Evolutionary conservation across 2,888 invertebrate species (phyloP), one percentile per base, ranked within the genome.

Genomic region (Cantharis rufa): DNA sequence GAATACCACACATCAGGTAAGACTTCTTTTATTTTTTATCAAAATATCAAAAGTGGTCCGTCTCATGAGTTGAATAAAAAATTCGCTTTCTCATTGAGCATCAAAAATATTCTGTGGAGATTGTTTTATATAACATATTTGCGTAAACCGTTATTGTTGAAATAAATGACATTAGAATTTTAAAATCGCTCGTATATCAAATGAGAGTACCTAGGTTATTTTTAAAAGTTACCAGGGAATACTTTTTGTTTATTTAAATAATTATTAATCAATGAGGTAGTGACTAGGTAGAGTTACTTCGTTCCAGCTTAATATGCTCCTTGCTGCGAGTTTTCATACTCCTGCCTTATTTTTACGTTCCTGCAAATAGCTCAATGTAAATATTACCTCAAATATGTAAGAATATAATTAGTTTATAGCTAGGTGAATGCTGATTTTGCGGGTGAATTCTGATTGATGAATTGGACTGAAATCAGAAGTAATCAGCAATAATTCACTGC

Each of bases 1-100:
- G 97, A 83, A 98, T 99, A 90, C 98, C 98, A 85, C 96, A 97
- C 88, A 96, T 98, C 90, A 96, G 96, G 93, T 95, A 90, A 91
- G 89, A 81, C 62, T 13, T 48, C 7, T 48, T 48, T 48, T n/a
- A 48, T 48, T n/a, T 48, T n/a, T 48, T 48, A 48, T 9, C 48
- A 48, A 48, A n/a, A 48, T 13, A 48, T 48, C n/a, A 48, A n/a
- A 48, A 48, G 1, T 32, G 48, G 13, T 48, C 7, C n/a, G n/a
- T 7, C 2, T 2, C 1, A n/a, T 48, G 48, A 9, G 48, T n/a
- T 32, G 13, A 32, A 32, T 32, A 13, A 32, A 32, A 32, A 32
- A 32, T 32, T 32, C 32, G 13, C 32, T 32, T 32, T 32, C 32
- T 32, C 13, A 32, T 48, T 48, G 48, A 13, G 48, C 2, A 1